These are phyloP conservation scores for Podarcis lilfordi DNA, from an alignment of 2,797 vertebrate genomes.

Conservation along the genomic window DNA sequence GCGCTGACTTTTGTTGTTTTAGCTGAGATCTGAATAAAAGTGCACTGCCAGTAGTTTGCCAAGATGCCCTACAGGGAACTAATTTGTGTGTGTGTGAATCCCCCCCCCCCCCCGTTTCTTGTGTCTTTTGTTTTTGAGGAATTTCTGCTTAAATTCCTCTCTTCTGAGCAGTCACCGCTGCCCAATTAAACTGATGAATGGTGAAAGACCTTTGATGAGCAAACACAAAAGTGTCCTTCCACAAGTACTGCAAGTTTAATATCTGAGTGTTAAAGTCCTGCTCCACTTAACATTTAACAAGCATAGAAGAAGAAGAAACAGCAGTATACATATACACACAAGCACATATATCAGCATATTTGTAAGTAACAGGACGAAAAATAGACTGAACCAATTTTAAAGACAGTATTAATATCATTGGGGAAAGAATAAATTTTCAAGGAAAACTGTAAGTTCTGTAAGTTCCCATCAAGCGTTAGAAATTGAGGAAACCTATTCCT, in stretches of 20 bases:
- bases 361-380: constrained; percentile 26
- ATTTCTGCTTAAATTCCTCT: not conserved
- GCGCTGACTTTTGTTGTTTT: constrained; percentile 67
- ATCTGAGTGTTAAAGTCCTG: not conserved
- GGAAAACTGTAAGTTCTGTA: not conserved
- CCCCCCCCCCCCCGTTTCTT: constrained; percentile 1
- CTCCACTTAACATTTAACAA: not conserved
- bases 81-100: constrained; percentile 13
- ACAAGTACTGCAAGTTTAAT: not conserved
- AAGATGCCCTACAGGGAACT: constrained; percentile 13
- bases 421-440: not conserved
- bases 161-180: constrained; percentile 41
- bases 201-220: constrained; percentile 18
- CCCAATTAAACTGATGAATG: constrained; percentile 34
- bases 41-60: constrained; percentile 41
- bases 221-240: constrained; percentile 31
- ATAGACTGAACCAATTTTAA: constrained; percentile 8
- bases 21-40: constrained; percentile 66
- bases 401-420: constrained; percentile 2
- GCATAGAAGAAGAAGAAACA: constrained; percentile 35
- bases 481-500: not conserved
- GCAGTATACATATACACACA: not conserved
- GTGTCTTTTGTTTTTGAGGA: not conserved
- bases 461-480: not conserved
- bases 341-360: constrained; percentile 24